Evolutionary conservation across 2,888 invertebrate species (phyloP).

Genomic region (Cryptocephalus moraei): DNA sequence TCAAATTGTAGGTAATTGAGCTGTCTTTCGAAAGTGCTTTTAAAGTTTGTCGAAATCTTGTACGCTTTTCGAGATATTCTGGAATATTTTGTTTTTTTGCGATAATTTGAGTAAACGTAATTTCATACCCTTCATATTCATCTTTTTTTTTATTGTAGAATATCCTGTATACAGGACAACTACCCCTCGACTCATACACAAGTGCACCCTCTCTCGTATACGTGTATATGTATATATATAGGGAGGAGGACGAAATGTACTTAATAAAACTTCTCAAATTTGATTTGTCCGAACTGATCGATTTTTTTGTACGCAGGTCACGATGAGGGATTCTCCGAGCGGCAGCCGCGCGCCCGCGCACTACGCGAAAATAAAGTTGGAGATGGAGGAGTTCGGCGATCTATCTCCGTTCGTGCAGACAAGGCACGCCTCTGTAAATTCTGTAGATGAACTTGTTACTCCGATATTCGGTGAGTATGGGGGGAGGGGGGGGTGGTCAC

Average conservation of each 20-base stretch:
- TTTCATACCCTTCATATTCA: no score
- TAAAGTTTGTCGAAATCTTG: no score
- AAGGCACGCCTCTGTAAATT: slow-evolving; percentile 32
- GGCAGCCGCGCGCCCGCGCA: background rate
- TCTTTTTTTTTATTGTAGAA: no score
- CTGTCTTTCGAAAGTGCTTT: no score
- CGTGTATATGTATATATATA: background rate
- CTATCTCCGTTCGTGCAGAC: slow-evolving; percentile 45
- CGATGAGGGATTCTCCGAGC: background rate
- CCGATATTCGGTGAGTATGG: slow-evolving; percentile 30
- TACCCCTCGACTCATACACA: no score
- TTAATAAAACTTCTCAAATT: background rate
- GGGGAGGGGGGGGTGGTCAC: background rate
- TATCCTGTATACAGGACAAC: no score
- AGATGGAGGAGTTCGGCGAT: slow-evolving; percentile 63
- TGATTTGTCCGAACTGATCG: background rate
- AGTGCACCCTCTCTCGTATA: background rate
- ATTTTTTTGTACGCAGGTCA: background rate
- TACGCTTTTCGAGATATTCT: no score
- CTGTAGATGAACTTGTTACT: slow-evolving; percentile 35
- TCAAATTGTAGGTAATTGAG: no score
- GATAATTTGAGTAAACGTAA: no score
- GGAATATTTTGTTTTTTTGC: no score
- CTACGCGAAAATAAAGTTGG: slow-evolving; percentile 27
- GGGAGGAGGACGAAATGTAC: background rate